Evolutionary conservation across 1,140 invertebrate genomes (phyloP).

Genomic region (Diplogasteroides magnus): DNA sequence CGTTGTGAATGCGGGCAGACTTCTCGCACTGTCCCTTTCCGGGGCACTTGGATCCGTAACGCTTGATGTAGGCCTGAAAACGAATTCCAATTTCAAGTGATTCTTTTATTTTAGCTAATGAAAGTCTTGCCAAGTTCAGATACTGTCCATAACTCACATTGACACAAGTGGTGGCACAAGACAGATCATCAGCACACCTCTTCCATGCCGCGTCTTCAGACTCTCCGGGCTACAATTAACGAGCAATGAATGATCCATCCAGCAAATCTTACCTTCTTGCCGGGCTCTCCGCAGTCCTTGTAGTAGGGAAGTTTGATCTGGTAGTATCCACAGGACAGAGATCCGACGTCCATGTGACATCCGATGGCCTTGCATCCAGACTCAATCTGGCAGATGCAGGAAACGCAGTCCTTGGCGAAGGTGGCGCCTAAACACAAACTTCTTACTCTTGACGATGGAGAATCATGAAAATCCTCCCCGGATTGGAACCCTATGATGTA

Average conservation of each 20-base stretch:
- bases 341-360: conserved; percentile 50
- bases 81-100: no score
- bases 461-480: no score
- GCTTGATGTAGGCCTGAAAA: neutral
- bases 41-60: neutral
- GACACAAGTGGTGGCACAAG: conserved; percentile 50
- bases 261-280: no score
- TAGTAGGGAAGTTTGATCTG: conserved; percentile 48
- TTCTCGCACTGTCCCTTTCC: neutral
- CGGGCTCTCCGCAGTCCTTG: no score
- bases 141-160: no score
- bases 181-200: no score
- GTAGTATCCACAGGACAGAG: conserved; percentile 55
- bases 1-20: neutral
- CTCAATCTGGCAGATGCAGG: conserved; percentile 40
- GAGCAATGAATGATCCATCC: no score
- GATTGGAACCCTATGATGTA: no score
- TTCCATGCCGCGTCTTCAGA: no score
- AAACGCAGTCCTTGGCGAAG: conserved; percentile 20
- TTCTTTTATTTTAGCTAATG: neutral
- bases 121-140: no score
- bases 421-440: conserved; percentile 6
- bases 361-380: conserved; percentile 48
- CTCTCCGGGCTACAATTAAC: no score
- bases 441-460: neutral